A percentile compares a stretch with the other conserved stretches of the same genome.
These are phyloP conservation scores for Druon quercuslanigerum DNA, from an alignment of 1,140 invertebrate genomes.

Conservation along the genomic window DNA sequence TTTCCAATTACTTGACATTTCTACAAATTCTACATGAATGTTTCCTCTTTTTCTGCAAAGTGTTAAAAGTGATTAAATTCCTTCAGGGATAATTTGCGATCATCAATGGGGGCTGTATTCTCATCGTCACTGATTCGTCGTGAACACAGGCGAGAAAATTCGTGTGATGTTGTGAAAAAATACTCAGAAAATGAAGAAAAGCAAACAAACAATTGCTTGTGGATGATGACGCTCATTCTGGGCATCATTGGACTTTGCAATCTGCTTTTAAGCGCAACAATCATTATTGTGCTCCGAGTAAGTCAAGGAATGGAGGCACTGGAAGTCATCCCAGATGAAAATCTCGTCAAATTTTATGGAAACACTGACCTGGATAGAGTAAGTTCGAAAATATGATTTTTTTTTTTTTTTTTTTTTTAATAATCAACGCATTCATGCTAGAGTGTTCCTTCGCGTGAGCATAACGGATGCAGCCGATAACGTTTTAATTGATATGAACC, in stretches of 20 bases:
- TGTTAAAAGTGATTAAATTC: constrained; percentile 32
- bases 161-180: constrained; percentile 44
- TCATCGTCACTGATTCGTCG: constrained; percentile 1
- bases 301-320: constrained; percentile 86
- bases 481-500: too few relatives aligned
- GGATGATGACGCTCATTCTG: constrained; percentile 69
- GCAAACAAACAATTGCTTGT: constrained; percentile 62
- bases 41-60: too few relatives aligned
- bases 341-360: constrained; percentile 88
- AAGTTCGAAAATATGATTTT: constrained; percentile 39
- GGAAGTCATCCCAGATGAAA: constrained; percentile 86
- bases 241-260: constrained; percentile 69
- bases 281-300: constrained; percentile 69
- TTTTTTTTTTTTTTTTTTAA: background rate
- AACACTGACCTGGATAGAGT: constrained; percentile 84
- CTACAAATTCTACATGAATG: background rate
- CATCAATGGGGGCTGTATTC: background rate
- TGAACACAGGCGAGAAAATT: constrained; percentile 54
- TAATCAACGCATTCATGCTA: background rate
- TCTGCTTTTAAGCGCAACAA: constrained; percentile 68
- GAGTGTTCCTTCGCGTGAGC: too few relatives aligned
- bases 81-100: background rate
- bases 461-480: too few relatives aligned
- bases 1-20: constrained; percentile 26
- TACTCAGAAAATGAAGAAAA: constrained; percentile 49